phyloP scores from a whole-genome alignment of 2,113 vertebrate genomes.

The Tragelaphus scriptus region DNA sequence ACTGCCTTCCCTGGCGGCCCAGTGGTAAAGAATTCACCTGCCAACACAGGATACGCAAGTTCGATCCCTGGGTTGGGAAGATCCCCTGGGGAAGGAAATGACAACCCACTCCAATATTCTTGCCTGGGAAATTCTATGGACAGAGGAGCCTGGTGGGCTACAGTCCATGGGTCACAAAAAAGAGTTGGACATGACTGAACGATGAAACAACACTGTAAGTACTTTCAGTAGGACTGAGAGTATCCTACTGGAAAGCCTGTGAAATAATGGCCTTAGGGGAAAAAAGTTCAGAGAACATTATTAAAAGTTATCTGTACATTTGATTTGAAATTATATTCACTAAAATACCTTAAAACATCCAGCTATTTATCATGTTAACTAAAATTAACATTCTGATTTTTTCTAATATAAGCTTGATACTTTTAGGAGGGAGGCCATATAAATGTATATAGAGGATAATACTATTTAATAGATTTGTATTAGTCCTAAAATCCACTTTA shows the following conservation, averaged over 20 bases:
- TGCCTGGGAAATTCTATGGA: not conserved
- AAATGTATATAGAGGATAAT: not conserved
- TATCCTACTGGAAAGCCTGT: not conserved
- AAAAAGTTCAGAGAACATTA: not conserved
- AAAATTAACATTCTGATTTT: not conserved
- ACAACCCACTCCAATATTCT: not conserved
- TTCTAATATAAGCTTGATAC: not conserved
- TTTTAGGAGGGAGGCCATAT: not conserved
- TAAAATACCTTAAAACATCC: not conserved
- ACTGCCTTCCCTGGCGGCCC: not conserved
- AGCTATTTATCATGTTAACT: not conserved
- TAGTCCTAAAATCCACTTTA: not conserved
- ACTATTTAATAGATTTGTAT: not conserved
- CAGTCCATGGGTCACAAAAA: not conserved
- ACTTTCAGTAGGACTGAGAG: not conserved
- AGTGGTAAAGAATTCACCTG: not conserved
- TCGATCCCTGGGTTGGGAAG: not conserved
- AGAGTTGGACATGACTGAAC: not conserved
- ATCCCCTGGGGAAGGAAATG: not conserved
- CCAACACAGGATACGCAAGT: not conserved
- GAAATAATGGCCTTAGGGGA: not conserved
- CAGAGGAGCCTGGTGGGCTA: not conserved
- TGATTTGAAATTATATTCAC: not conserved
- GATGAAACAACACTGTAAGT: not conserved
- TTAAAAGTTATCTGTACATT: not conserved